Evolutionary conservation across 2,797 vertebrate species (phyloP).

Genomic region (Coregonus sp.): DNA sequence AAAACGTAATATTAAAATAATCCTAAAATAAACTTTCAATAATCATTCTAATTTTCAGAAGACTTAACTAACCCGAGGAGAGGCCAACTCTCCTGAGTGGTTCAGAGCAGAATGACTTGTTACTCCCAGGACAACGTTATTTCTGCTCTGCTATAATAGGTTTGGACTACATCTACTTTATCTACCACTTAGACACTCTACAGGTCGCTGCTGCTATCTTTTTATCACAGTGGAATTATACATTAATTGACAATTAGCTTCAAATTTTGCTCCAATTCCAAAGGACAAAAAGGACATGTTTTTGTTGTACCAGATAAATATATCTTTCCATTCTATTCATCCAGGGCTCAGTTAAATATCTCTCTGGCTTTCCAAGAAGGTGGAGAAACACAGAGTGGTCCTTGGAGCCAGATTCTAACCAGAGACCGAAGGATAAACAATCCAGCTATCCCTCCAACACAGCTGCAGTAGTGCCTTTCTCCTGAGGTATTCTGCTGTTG

Average conservation of each 20-base stretch:
- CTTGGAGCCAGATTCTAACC: too few species aligned
- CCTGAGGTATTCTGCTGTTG: too few species aligned
- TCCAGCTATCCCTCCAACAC: too few species aligned
- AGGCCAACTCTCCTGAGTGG: constrained; percentile 21
- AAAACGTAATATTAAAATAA: not conserved
- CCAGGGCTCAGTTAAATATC: not conserved
- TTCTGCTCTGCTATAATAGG: constrained; percentile 42
- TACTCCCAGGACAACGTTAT: constrained; percentile 30
- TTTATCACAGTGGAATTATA: constrained; percentile 13
- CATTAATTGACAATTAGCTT: constrained; percentile 18
- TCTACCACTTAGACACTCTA: constrained; percentile 1
- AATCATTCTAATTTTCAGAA: constrained; percentile 35
- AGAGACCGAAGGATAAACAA: too few species aligned
- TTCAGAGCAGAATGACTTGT: constrained; percentile 39
- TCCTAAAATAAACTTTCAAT: constrained; percentile 14
- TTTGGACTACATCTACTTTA: constrained; percentile 23
- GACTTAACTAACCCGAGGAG: constrained; percentile 34
- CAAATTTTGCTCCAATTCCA: not conserved
- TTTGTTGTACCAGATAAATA: too few species aligned
- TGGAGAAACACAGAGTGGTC: too few species aligned
- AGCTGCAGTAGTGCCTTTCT: too few species aligned
- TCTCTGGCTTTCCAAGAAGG: too few species aligned
- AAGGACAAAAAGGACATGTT: not conserved
- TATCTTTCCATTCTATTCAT: not conserved
- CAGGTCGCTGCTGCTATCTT: constrained; percentile 4